These are phyloP conservation scores for Gymnothorax javanicus DNA, from an alignment of 2,797 vertebrate genomes.

Conservation along the genomic window DNA sequence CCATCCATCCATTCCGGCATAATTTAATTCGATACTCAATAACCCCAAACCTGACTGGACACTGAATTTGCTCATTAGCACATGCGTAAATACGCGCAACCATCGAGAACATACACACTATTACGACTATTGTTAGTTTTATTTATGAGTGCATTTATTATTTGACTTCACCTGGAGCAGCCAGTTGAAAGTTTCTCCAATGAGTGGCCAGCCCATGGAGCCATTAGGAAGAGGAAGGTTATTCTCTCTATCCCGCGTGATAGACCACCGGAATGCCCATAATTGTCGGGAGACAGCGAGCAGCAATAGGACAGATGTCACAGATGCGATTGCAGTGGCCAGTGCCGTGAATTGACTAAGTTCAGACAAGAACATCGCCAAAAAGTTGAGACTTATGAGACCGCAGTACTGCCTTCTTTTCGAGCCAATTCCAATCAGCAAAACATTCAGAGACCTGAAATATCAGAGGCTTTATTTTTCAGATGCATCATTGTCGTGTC, in stretches of 20 bases:
- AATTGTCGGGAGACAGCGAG: conserved; percentile 79
- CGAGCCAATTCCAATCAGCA: background rate
- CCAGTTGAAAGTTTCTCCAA: conserved; percentile 96
- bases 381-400: conserved; percentile 48
- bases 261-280: conserved; percentile 91
- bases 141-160: conserved; percentile 6
- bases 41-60: background rate
- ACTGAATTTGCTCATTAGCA: background rate
- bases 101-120: background rate
- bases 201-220: conserved; percentile 97
- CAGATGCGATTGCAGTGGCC: conserved; percentile 70
- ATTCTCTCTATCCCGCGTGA: conserved; percentile 81
- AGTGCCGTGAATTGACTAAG: conserved; percentile 70
- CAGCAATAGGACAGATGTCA: conserved; percentile 76
- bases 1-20: background rate
- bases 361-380: conserved; percentile 72
- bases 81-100: background rate
- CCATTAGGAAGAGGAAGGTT: conserved; percentile 86
- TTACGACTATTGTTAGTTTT: background rate
- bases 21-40: background rate
- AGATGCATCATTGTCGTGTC: conserved; percentile 21
- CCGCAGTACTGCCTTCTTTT: background rate
- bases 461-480: conserved; percentile 27
- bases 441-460: background rate
- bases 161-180: conserved; percentile 81